Evolutionary conservation across 2,113 vertebrate genomes (phyloP).

Genomic region (Channa argus): DNA sequence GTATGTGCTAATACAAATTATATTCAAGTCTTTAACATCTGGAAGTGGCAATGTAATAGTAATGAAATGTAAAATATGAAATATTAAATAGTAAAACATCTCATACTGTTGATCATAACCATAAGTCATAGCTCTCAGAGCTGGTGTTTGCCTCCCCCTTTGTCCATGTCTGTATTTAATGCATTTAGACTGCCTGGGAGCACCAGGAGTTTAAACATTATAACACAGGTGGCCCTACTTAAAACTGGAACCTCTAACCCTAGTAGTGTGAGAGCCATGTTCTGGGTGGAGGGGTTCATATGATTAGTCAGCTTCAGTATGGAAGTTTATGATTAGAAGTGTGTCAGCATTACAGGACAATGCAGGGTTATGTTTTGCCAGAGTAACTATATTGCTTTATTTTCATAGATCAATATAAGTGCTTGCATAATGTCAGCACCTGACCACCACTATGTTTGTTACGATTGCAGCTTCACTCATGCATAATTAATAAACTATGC

Average conservation of each 20-base stretch:
- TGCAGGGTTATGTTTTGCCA: not conserved
- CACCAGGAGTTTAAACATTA: slow-evolving; percentile 33
- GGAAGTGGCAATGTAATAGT: slow-evolving; percentile 5
- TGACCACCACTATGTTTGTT: too few relatives aligned
- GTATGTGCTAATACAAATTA: slow-evolving; percentile 29
- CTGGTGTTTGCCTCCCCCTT: slow-evolving; percentile 24
- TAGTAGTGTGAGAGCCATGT: slow-evolving; percentile 29
- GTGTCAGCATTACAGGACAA: not conserved
- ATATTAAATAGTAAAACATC: slow-evolving; percentile 10
- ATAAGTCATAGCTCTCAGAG: slow-evolving; percentile 36
- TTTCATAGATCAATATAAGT: not conserved
- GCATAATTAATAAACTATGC: too few relatives aligned
- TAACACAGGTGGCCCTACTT: slow-evolving; percentile 56
- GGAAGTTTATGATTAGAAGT: not conserved
- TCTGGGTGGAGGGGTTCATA: slow-evolving; percentile 8
- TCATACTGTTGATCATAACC: slow-evolving; percentile 46
- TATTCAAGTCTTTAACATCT: not conserved
- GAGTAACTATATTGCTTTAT: not conserved
- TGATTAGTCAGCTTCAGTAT: not conserved
- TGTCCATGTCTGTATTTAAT: slow-evolving; percentile 51
- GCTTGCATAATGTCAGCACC: too few relatives aligned
- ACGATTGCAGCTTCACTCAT: too few relatives aligned
- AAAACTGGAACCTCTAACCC: slow-evolving; percentile 62
- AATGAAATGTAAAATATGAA: slow-evolving; percentile 6
- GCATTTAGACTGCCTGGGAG: slow-evolving; percentile 33